Evolutionary conservation across 2,888 invertebrate genomes (phyloP), one percentile per base, ranked within the genome.

Genomic region (Euzetes globulus): DNA sequence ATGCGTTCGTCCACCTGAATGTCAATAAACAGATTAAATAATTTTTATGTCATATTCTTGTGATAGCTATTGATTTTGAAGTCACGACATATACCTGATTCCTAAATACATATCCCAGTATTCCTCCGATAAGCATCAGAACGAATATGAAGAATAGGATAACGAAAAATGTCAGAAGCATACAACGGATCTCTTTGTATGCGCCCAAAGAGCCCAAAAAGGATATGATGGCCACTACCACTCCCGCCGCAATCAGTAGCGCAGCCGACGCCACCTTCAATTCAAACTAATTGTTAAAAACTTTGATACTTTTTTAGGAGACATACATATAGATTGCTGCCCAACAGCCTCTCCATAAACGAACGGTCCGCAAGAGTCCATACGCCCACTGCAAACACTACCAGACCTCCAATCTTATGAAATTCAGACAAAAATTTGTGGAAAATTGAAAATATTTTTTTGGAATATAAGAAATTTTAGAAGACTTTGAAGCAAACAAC

Each of bases 141-240:
- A 94, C 90, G 84, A 94, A 93, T 79, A 95, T 89, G 79, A 94
- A 86, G 81, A 94, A 89, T 72, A 95, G 87, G 29, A 92, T 86
- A 80, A 94, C 90, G 85, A 94, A 93, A 83, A 82, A 83, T 82
- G 91, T 91, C 75, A 94, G 87, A 70, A 96, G 87, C 88, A 96
- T 90, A 83, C 94, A 95, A 83, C 92, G 91, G 81, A 94, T 90
- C 86, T 96, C 95, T 82, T 90, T 91, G 65, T 91, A 89, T n/a
- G 95, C 93, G 63, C 95, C 96, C 80, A 92, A 87, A 83, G 94
- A 95, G 75, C 96, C 96, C 77, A 96, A 87, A 83, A 94, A 89
- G 13, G 95, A 90, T 73, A 95, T 87, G 77, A 94, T 81, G 80
- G 91, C 88, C 76, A 93, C 88, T 77, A 91, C 85, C 45, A 89